phyloP scores from a whole-genome alignment of 2,888 invertebrate genomes.

The Diadromus collaris region DNA sequence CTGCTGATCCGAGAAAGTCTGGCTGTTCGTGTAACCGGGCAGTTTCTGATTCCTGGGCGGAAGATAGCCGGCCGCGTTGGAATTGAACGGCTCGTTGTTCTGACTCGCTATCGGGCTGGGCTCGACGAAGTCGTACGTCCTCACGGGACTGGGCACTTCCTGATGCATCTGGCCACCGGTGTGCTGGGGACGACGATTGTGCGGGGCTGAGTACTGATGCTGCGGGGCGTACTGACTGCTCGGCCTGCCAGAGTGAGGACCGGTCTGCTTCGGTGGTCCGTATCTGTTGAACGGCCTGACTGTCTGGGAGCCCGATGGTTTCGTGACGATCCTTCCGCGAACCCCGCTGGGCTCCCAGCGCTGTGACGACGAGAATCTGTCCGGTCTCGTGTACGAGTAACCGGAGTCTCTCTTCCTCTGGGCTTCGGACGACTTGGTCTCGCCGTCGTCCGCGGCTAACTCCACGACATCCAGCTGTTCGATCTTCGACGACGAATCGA shows the following conservation, averaged over 20 bases:
- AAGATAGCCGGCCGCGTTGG: conserved; percentile 75
- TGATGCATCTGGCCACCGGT: conserved; percentile 62
- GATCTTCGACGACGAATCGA: conserved; percentile 30
- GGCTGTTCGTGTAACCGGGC: conserved; percentile 64
- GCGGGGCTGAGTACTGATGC: conserved; percentile 12
- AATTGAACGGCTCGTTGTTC: conserved; percentile 75
- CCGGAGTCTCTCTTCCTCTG: conserved; percentile 74
- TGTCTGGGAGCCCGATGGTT: conserved; percentile 64
- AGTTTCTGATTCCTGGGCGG: conserved; percentile 77
- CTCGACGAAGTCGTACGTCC: conserved; percentile 69
- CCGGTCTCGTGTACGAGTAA: conserved; percentile 70
- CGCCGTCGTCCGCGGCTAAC: conserved; percentile 57
- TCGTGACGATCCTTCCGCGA: conserved; percentile 67
- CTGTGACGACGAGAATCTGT: conserved; percentile 37
- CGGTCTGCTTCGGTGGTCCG: conserved; percentile 69
- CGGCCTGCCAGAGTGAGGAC: not conserved
- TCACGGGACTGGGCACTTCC: conserved; percentile 70
- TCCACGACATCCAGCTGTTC: conserved; percentile 62
- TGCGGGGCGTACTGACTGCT: conserved; percentile 51
- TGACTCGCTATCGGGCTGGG: conserved; percentile 76
- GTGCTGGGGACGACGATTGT: conserved; percentile 42
- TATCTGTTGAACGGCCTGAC: conserved; percentile 73
- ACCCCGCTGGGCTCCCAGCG: conserved; percentile 50
- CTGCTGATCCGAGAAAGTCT: conserved; percentile 45
- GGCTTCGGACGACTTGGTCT: conserved; percentile 60